These are phyloP conservation scores for Rhombomys opimus DNA, from an alignment of 2,113 vertebrate genomes.

Conservation along the genomic window DNA sequence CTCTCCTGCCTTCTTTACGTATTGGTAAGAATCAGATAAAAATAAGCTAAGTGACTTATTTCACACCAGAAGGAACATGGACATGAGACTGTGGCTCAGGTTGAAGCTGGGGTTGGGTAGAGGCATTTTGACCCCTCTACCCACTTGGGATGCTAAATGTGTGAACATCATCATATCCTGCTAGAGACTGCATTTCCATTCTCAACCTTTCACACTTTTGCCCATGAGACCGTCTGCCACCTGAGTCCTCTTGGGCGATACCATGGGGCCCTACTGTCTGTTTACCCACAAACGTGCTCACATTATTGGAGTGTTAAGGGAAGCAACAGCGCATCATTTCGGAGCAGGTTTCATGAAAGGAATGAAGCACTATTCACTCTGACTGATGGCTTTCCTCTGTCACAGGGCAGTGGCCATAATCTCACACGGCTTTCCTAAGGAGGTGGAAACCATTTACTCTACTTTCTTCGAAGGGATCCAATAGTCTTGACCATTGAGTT, in stretches of 20 bases:
- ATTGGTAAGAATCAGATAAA: conserved; percentile 8
- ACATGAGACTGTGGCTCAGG: background rate
- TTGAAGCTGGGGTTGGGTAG: background rate
- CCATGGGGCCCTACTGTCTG: background rate
- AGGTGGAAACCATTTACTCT: background rate
- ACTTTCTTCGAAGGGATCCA: conserved; percentile 5
- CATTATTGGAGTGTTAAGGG: background rate
- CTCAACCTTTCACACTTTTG: background rate
- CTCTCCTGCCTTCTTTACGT: background rate
- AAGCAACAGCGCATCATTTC: background rate
- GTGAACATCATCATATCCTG: background rate
- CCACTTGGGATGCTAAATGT: background rate
- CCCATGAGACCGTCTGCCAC: background rate
- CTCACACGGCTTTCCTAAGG: background rate
- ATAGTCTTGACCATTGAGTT: background rate
- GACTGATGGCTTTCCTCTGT: background rate
- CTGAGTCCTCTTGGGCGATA: background rate
- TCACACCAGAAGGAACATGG: background rate
- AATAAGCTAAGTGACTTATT: background rate
- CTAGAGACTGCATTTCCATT: background rate
- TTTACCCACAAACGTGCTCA: background rate
- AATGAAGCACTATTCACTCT: background rate
- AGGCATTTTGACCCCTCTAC: background rate
- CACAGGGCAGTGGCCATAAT: too few relatives aligned
- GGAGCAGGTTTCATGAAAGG: background rate